A percentile compares a stretch with the other conserved stretches of the same genome.
Evolutionary conservation across 1,140 invertebrate species (phyloP).

Genomic region (Berghia stephanieae): DNA sequence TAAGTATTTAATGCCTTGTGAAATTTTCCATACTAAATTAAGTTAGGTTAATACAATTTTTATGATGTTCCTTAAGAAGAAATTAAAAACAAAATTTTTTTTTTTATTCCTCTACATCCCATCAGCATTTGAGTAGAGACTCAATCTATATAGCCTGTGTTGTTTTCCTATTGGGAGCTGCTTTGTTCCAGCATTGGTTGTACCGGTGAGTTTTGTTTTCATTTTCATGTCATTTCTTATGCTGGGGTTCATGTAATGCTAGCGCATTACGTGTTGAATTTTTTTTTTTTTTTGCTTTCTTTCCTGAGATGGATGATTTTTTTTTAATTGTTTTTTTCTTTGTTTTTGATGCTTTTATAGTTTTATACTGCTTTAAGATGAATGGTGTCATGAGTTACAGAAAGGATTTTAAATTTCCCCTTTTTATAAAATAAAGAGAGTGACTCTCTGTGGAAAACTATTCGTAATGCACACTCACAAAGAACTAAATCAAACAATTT

Average conservation of each 20-base stretch:
- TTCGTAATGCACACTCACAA: no score
- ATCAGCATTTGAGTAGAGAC: constrained; percentile 54
- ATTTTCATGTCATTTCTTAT: not conserved
- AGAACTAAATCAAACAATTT: no score
- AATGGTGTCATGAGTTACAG: not conserved
- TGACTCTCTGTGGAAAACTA: not conserved
- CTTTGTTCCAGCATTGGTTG: constrained; percentile 57
- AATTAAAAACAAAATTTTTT: not conserved
- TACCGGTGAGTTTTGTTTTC: constrained; percentile 48
- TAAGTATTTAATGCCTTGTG: not conserved
- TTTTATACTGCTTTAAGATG: not conserved
- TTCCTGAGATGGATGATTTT: not conserved
- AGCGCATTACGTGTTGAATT: not conserved
- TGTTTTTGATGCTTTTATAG: not conserved
- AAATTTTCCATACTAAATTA: not conserved
- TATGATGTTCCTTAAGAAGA: not conserved
- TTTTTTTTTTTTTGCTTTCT: not conserved
- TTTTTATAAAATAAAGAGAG: not conserved
- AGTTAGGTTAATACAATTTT: not conserved
- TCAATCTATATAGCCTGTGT: constrained; percentile 62
- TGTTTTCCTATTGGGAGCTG: constrained; percentile 56
- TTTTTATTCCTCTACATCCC: not conserved
- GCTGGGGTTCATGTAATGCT: not conserved
- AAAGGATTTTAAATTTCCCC: not conserved
- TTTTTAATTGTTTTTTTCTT: not conserved